phyloP scores from a whole-genome alignment of 2,797 vertebrate species.

The Tolypeutes matacus region DNA sequence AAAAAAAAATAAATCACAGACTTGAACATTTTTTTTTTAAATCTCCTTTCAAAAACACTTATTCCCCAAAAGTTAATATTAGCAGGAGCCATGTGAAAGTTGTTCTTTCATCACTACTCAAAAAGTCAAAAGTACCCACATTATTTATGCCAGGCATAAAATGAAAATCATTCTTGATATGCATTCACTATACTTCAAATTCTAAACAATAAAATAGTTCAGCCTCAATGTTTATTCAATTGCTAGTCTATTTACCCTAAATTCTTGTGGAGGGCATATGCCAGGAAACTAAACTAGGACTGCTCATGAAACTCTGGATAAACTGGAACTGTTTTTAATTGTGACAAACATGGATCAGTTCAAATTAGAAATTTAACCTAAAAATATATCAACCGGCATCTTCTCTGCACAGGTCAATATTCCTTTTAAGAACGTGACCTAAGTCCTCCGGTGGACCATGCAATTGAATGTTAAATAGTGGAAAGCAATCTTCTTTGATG shows the following conservation, averaged over 20 bases:
- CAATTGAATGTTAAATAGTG: slow-evolving; percentile 7
- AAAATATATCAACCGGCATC: slow-evolving; percentile 4
- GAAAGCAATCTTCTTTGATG: slow-evolving; percentile 41
- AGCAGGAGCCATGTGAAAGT: slow-evolving; percentile 32
- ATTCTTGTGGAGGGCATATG: background rate
- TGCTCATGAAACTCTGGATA: slow-evolving; percentile 29
- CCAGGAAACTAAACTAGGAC: background rate
- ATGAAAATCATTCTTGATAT: background rate
- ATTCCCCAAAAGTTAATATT: slow-evolving; percentile 28
- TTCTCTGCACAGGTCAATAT: slow-evolving; percentile 20
- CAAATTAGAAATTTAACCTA: slow-evolving; percentile 38
- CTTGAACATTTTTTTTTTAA: background rate
- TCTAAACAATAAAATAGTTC: background rate
- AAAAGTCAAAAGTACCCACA: slow-evolving; percentile 59
- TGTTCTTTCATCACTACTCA: background rate
- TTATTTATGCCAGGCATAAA: slow-evolving; percentile 42
- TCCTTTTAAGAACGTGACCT: slow-evolving; percentile 51
- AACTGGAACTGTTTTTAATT: slow-evolving; percentile 53
- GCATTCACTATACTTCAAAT: slow-evolving; percentile 31
- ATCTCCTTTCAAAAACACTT: slow-evolving; percentile 33
- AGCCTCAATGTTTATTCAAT: background rate
- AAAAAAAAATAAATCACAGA: background rate
- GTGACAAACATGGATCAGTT: background rate
- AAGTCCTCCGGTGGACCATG: background rate
- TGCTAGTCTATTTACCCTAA: slow-evolving; percentile 25